Base-by-base conservation (phyloP, 2,113 vertebrate genomes). In the Thamnaconus septentrionalis region DNA sequence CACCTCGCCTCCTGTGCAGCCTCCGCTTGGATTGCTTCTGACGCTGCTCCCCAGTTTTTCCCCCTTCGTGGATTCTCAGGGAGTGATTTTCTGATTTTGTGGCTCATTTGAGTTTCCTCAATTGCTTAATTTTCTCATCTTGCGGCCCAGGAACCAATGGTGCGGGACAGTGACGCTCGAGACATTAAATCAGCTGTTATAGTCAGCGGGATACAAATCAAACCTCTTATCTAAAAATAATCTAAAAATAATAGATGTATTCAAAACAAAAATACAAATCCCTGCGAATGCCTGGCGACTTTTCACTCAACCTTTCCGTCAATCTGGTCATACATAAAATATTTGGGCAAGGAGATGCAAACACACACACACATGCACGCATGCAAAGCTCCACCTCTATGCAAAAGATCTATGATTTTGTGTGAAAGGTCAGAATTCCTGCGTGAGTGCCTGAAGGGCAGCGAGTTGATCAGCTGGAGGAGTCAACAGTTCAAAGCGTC, bases 401-500 rank as follows among this genome's bases (percentile, higher is more conserved):
- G 18, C 18, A 31, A 31, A 31, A 31, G 18, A 31, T 46, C 5
- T 46, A 46, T 46, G 45, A 46, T 46, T 5, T 5, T 46, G 45
- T 5, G 45, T 46, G 45, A 51, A 60, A 61, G 56, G 60, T 67
- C 52, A 56, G 7, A 18, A 50, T 59, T 52, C 53, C 31, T 50
- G 3, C 63, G 42, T 56, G 4, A 12, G 47, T 52, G 43, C 72
- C 53, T 63, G 65, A 45, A 71, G 40, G 41, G 12, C 50, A 53
- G 69, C 69, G 64, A 59, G 31, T 66, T 55, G 45, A 62, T 69
- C 68, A 53, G 54, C 41, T 54, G 63, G 43, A 56, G n/a, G 64
- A 55, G 76, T 74, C 74, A 78, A 62, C 4, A 69, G 66, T 73
- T 75, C 65, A 80, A 54, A 70, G 39, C 46, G 76, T 81, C 65